A percentile compares a stretch with the other conserved stretches of the same genome.
Evolutionary conservation across 2,113 vertebrate species (phyloP).

Genomic region (Chloroceryle aenea): DNA sequence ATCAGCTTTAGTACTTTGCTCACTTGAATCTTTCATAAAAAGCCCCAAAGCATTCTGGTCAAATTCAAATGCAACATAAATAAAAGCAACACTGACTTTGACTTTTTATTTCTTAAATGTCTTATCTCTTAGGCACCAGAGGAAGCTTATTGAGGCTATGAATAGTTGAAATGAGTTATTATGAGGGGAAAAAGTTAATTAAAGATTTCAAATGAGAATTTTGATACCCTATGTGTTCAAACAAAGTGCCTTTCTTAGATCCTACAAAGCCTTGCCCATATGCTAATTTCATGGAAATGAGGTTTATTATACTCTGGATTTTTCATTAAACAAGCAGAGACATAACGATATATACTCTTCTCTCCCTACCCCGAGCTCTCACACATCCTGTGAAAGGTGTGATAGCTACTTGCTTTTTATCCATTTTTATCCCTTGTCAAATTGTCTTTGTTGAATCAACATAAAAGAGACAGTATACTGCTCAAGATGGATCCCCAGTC

Average conservation of each 20-base stretch:
- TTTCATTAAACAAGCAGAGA: constrained; percentile 55
- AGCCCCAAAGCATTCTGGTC: constrained; percentile 1
- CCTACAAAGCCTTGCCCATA: constrained; percentile 33
- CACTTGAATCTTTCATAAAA: constrained; percentile 13
- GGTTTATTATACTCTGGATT: constrained; percentile 54
- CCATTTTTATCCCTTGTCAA: constrained; percentile 30
- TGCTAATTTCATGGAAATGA: constrained; percentile 69
- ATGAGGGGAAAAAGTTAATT: constrained; percentile 64
- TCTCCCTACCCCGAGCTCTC: constrained; percentile 7
- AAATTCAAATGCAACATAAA: constrained; percentile 42
- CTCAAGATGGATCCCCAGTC: not conserved
- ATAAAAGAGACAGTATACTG: not conserved
- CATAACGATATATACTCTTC: not conserved
- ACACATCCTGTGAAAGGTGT: constrained; percentile 56
- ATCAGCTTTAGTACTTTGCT: not conserved
- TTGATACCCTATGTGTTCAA: constrained; percentile 63
- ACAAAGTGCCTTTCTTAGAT: constrained; percentile 65
- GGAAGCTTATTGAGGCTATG: constrained; percentile 34
- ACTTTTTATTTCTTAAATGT: constrained; percentile 48
- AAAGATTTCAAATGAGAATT: constrained; percentile 69
- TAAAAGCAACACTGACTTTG: constrained; percentile 17
- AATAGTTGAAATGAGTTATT: constrained; percentile 52
- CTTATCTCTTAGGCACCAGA: constrained; percentile 64
- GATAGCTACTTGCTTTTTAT: constrained; percentile 50
- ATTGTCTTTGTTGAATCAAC: constrained; percentile 14